Evolutionary conservation across 37 sponge, comb jelly and placozoan species (phyloP).

Genomic region (Axinella damicornis): DNA sequence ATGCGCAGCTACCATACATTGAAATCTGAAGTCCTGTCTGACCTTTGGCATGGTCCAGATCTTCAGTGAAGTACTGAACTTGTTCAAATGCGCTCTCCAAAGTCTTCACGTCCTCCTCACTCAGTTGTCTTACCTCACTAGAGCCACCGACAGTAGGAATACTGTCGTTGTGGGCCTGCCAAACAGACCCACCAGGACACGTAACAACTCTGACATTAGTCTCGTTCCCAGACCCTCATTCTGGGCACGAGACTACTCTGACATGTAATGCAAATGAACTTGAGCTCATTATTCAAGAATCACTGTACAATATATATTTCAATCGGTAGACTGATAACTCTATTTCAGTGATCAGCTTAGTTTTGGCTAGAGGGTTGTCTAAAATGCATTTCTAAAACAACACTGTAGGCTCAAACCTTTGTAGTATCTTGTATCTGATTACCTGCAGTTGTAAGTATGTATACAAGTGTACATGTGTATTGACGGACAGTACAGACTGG

Average conservation of each 20-base stretch:
- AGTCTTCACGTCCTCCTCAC: conserved; percentile 36
- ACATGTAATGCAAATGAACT: too few relatives aligned
- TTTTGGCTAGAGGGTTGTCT: too few relatives aligned
- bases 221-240: background rate
- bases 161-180: background rate
- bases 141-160: background rate
- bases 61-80: conserved; percentile 62
- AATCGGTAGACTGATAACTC: too few relatives aligned
- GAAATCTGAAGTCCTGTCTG: background rate
- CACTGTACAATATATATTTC: too few relatives aligned
- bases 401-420: too few relatives aligned
- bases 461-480: background rate
- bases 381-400: too few relatives aligned
- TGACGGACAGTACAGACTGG: background rate
- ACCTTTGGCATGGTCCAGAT: conserved; percentile 79
- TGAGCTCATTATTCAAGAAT: too few relatives aligned
- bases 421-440: too few relatives aligned
- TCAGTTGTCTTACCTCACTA: background rate
- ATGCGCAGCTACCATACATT: too few relatives aligned
- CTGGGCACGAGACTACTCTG: too few relatives aligned
- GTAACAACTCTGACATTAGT: conserved; percentile 18
- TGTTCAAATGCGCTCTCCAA: conserved; percentile 57
- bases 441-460: too few relatives aligned
- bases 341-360: too few relatives aligned
- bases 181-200: background rate